Evolutionary conservation across 1,140 invertebrate species (phyloP), one percentile per base, ranked within the genome.

Genomic region (Drosophila arizonae): DNA sequence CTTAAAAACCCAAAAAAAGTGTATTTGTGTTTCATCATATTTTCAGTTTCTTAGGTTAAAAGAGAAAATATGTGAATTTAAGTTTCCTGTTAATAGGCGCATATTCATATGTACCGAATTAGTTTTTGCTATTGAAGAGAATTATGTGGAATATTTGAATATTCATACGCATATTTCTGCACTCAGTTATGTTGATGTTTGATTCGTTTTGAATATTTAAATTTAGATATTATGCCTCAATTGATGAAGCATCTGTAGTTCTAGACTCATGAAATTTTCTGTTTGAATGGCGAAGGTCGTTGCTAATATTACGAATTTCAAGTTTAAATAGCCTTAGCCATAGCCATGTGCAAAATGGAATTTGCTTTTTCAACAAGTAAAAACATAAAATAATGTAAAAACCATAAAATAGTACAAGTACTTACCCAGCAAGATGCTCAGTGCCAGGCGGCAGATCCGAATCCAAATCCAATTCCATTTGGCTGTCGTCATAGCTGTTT

Each of bases 381-480:
- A 43, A 28, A 43, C 51, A 50, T 85, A 72, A 82, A 87, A 84
- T 71, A 67, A 72, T 77, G 73, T 67, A 79, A 88, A 77, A 69
- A 28, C 74, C 60, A 88, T 67, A 72, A 84, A 88, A 84, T 78
- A 68, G 64, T 39, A 58, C 21, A 45, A 15, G 24, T 70, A 80
- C 86, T 71, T 55, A 90, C 90, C 80, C 71, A 90, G 69, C 65
- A 76, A 74, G 73, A 89, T 61, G 81, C 68, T 75, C 64, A 90
- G 68, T 50, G 76, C 57, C 71, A 77, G 72, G 39, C 85, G 77
- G 57, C 65, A 71, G 43, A 57, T 39, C 43, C 64, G 41, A 62
- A n/a, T 56, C 79, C 77, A 84, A 75, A 87, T 81, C 89, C 77
- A 84, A 73, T 84, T 81, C 89, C 90, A 90, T 90, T 90, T 90